A percentile compares a stretch with the other conserved stretches of the same genome.
These are phyloP conservation scores for Corythaeola cristata DNA, from an alignment of 2,113 vertebrate genomes.

Conservation along the genomic window DNA sequence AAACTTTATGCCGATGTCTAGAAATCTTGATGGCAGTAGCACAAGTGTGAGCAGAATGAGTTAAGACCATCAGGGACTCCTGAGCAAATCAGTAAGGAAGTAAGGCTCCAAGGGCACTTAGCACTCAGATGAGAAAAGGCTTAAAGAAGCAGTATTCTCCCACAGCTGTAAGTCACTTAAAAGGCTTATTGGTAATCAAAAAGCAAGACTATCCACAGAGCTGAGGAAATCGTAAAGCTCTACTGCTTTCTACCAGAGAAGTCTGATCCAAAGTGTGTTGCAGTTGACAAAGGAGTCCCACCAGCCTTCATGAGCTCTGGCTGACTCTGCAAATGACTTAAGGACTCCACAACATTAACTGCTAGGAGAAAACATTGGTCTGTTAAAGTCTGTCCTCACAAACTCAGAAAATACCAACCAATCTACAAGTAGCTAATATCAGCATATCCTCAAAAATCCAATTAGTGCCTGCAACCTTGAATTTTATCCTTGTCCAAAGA, in stretches of 20 bases:
- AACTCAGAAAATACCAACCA: conserved; percentile 4
- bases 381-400: background rate
- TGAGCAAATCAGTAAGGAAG: background rate
- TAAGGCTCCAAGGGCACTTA: conserved; percentile 19
- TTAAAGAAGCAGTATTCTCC: background rate
- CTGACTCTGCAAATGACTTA: background rate
- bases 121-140: background rate
- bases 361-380: background rate
- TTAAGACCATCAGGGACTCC: background rate
- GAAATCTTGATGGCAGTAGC: conserved; percentile 24
- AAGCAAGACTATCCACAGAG: background rate
- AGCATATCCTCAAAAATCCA: conserved; percentile 55
- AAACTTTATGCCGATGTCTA: conserved; percentile 34
- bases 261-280: background rate
- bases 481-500: conserved; percentile 26
- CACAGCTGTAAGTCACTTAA: background rate
- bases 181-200: conserved; percentile 21
- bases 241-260: background rate
- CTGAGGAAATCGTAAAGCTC: background rate
- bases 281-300: background rate
- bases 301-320: background rate
- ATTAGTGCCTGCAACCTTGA: conserved; percentile 41
- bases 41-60: conserved; percentile 22
- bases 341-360: background rate
- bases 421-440: conserved; percentile 10